These are phyloP conservation scores for Danio albolineatus DNA, from an alignment of 2,797 vertebrate genomes.

Conservation along the genomic window DNA sequence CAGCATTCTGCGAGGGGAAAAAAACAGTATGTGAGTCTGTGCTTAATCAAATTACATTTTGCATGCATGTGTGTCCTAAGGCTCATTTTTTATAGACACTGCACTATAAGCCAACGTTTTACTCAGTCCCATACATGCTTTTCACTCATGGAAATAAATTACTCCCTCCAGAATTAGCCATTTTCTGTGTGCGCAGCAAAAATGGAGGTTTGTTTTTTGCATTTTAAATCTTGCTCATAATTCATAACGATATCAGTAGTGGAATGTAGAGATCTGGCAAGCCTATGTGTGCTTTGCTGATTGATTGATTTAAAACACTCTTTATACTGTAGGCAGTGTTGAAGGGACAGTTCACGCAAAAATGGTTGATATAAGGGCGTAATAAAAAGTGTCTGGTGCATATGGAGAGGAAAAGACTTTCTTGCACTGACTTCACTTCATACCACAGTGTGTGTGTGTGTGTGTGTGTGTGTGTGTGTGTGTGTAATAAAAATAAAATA, in stretches of 20 bases:
- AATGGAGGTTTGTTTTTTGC: slow-evolving; percentile 34
- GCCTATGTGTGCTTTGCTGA: slow-evolving; percentile 26
- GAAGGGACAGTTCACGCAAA: neutral
- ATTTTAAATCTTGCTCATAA: slow-evolving; percentile 51
- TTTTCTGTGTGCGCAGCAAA: slow-evolving; percentile 37
- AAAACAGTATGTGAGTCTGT: slow-evolving; percentile 19
- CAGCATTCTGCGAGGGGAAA: slow-evolving; percentile 26
- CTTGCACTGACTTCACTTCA: no score
- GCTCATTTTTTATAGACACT: slow-evolving; percentile 33
- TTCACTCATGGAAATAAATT: slow-evolving; percentile 20
- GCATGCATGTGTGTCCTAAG: neutral
- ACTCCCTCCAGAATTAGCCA: neutral
- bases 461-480: no score
- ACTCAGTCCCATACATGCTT: slow-evolving; percentile 13
- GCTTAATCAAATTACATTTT: slow-evolving; percentile 53
- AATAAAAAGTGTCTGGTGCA: no score
- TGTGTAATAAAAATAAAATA: no score
- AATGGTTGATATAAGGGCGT: no score
- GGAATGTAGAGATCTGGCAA: slow-evolving; percentile 36
- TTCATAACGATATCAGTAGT: slow-evolving; percentile 55
- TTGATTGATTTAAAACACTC: slow-evolving; percentile 6
- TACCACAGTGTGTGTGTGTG: no score
- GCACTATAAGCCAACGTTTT: slow-evolving; percentile 9
- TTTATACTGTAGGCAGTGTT: no score
- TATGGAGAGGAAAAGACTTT: no score